phyloP scores from a whole-genome alignment of 2,797 vertebrate species.

The Oreochromis grahami region DNA sequence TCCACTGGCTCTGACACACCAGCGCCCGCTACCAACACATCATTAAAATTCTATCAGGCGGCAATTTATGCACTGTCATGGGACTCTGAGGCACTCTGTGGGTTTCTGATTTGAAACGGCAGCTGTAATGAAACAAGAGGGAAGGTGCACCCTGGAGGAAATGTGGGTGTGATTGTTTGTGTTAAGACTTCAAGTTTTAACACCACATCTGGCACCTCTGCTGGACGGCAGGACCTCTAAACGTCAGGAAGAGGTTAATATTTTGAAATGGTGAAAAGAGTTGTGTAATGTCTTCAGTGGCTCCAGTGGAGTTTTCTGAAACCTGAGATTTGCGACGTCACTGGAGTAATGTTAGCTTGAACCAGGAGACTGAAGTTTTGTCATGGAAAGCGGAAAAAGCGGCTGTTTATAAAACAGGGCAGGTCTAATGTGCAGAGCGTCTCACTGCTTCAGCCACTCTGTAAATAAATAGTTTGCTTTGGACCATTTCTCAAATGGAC shows the following conservation, averaged over 20 bases:
- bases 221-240: background rate
- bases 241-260: background rate
- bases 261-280: background rate
- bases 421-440: background rate
- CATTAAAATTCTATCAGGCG: constrained; percentile 28
- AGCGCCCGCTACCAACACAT: background rate
- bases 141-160: background rate
- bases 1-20: background rate
- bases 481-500: background rate
- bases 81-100: background rate
- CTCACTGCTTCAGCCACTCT: background rate
- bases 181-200: background rate
- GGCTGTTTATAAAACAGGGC: background rate
- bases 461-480: background rate
- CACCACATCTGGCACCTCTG: background rate
- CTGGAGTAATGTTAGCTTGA: background rate
- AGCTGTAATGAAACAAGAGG: background rate
- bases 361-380: background rate
- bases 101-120: background rate
- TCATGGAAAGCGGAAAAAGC: background rate
- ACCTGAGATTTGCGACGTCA: background rate
- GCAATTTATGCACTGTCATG: constrained; percentile 4
- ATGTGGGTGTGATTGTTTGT: background rate
- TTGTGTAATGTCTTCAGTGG: background rate
- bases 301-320: background rate